Evolutionary conservation across 2,888 invertebrate genomes (phyloP).

Genomic region (Autographa pulchrina): DNA sequence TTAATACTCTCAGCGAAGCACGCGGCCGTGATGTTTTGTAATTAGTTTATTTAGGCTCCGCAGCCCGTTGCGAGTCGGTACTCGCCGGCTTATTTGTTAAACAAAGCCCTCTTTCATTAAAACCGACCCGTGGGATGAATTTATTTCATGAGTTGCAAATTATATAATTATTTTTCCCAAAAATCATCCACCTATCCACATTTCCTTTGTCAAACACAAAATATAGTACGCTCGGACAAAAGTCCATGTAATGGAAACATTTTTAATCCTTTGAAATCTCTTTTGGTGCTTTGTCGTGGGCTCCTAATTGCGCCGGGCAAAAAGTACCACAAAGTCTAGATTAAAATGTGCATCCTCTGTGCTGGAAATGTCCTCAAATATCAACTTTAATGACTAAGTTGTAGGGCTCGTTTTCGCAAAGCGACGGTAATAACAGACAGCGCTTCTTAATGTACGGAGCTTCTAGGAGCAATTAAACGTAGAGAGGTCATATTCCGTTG

Average conservation of each 20-base stretch:
- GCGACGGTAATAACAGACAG: conserved; percentile 52
- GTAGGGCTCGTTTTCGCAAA: conserved; percentile 54
- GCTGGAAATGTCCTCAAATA: conserved; percentile 41
- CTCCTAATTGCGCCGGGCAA: conserved; percentile 79
- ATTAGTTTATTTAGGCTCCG: conserved; percentile 35
- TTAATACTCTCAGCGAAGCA: background rate
- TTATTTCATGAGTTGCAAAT: conserved; percentile 26
- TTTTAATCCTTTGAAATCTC: conserved; percentile 82
- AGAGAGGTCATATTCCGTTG: conserved; percentile 72
- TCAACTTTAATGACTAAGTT: conserved; percentile 53
- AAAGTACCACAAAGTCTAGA: conserved; percentile 79
- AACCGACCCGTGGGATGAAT: conserved; percentile 24
- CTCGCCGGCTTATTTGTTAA: conserved; percentile 3
- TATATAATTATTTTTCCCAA: conserved; percentile 6
- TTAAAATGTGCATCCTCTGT: conserved; percentile 75
- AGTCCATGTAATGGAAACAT: conserved; percentile 79
- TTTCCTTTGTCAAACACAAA: conserved; percentile 53
- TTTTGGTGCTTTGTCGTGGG: conserved; percentile 73
- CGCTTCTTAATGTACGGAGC: conserved; percentile 69
- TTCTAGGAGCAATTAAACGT: conserved; percentile 76
- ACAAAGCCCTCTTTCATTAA: conserved; percentile 23
- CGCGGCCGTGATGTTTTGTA: conserved; percentile 5
- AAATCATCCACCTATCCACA: conserved; percentile 3
- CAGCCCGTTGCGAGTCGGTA: background rate
- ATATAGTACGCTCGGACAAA: conserved; percentile 62